Base-by-base conservation (phyloP, 2,888 invertebrate species). In the Melitaea athalia region DNA sequence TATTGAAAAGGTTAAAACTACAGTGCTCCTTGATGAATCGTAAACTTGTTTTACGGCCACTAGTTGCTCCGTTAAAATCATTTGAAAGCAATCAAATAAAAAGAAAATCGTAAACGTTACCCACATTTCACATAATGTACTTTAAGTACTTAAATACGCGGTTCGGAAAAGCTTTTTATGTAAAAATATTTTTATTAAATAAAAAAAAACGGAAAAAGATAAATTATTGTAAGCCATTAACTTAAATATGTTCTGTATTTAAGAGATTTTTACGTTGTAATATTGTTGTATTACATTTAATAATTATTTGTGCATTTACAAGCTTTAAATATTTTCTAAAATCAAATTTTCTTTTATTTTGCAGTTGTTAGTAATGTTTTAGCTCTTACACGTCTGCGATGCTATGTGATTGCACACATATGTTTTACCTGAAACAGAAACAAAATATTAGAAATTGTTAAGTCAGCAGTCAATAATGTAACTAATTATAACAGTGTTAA, bases 71-170 rank as follows among this genome's bases (percentile, higher is more conserved):
- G 53, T 52, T 52, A 45, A 59, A 59, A 65, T 52, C 43, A 31
- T 59, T 15, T 52, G 65, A 59, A 42, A 57, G 64, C 50, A 52
- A 64, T 64, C 17, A 64, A 64, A 64, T 59, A 12, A 49, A 50
- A 65, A 52, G 47, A 64, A 64, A 45, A 52, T 61, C 60, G 66
- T 66, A 55, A 61, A 61, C 61, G 17, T 52, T 31, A 38, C 17
- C 33, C 53, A 53, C 55, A 61, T 38, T 55, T 53, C 47, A 66
- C 17, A 47, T n/a, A 66, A 61, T 61, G 33, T 55, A 47, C 14
- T 42, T 50, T 24, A 11, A 50, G 7, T 55, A 33, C 53, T 14
- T 55, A 55, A 33, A 33, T 14, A 55, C 53, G 31, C 6, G 53
- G 53, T 55, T 55, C 31, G 31, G 53, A 55, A 55, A 33, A n/a